A percentile compares a stretch with the other conserved stretches of the same genome.
These are phyloP conservation scores for Drosophila pseudotalamancana DNA, from an alignment of 2,888 invertebrate species.

Conservation along the genomic window DNA sequence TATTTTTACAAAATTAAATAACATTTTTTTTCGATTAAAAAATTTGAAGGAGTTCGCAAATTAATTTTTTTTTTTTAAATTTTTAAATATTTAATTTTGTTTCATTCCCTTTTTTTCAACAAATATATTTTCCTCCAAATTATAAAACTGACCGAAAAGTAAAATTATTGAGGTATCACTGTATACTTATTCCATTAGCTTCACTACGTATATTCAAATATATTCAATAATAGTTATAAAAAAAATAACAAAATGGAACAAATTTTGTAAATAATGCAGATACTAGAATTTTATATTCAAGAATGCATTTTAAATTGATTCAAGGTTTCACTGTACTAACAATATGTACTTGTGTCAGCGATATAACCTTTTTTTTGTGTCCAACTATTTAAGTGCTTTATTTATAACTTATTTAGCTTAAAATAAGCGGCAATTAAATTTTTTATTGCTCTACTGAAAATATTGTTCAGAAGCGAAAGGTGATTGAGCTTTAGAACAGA, in stretches of 20 bases:
- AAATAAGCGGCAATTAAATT: not conserved
- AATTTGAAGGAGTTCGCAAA: no score
- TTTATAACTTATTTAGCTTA: not conserved
- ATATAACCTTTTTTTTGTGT: not conserved
- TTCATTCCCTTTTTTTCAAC: no score
- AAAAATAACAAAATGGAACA: not conserved
- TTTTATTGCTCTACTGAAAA: not conserved
- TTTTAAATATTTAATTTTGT: not conserved
- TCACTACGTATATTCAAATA: slow-evolving; percentile 2
- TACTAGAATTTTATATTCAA: not conserved
- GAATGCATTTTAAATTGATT: not conserved
- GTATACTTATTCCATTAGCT: not conserved
- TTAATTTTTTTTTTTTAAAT: no score
- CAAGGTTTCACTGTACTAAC: slow-evolving; percentile 2
- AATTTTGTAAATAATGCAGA: slow-evolving; percentile 4
- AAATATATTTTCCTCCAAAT: no score
- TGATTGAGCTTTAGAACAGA: not conserved
- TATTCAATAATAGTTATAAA: slow-evolving; percentile 4
- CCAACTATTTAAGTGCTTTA: not conserved
- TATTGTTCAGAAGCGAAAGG: slow-evolving; percentile 3
- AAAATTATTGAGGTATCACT: not conserved
- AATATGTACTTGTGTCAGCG: not conserved
- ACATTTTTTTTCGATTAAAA: no score
- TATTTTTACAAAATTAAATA: no score
- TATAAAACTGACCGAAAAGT: no score